Conservation (phyloP, 2,888 invertebrate genomes). For the Agrochola circellaris region DNA sequence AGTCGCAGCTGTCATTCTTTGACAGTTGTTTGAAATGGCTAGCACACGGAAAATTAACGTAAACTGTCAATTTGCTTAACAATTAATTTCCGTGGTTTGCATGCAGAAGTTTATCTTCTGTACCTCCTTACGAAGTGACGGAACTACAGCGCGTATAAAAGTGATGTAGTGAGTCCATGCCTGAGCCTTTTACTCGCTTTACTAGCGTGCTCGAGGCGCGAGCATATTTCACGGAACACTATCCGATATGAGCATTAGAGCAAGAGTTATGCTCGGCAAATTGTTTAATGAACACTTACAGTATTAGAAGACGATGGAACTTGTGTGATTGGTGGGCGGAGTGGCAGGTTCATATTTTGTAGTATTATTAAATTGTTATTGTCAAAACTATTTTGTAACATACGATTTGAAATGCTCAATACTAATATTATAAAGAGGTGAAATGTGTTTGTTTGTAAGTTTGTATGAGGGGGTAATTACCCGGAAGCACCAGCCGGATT, state of each 20-base stretch:
- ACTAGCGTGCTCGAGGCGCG: neutral
- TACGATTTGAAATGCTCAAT: neutral
- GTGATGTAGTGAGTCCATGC: slow-evolving; percentile 23
- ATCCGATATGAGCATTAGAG: slow-evolving; percentile 32
- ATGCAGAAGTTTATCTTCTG: neutral
- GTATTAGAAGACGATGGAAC: slow-evolving; percentile 4
- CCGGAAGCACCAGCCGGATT: too few species aligned
- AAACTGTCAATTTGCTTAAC: too few species aligned
- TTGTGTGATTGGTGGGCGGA: neutral
- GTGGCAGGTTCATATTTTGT: neutral
- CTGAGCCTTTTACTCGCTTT: slow-evolving; percentile 4
- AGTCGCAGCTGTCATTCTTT: neutral
- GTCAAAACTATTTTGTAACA: neutral
- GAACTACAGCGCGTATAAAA: neutral
- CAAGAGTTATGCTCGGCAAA: slow-evolving; percentile 6
- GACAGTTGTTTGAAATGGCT: neutral
- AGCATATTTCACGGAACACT: slow-evolving; percentile 38
- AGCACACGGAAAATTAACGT: neutral
- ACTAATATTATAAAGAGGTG: too few species aligned
- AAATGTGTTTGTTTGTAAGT: too few species aligned
- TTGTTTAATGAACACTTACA: slow-evolving; percentile 7
- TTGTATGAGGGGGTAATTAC: too few species aligned
- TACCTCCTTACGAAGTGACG: neutral
- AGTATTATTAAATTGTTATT: neutral
- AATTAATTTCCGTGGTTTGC: neutral